Base-by-base conservation (phyloP, 2,797 vertebrate genomes). In the Neosilurus hyrtlii region DNA sequence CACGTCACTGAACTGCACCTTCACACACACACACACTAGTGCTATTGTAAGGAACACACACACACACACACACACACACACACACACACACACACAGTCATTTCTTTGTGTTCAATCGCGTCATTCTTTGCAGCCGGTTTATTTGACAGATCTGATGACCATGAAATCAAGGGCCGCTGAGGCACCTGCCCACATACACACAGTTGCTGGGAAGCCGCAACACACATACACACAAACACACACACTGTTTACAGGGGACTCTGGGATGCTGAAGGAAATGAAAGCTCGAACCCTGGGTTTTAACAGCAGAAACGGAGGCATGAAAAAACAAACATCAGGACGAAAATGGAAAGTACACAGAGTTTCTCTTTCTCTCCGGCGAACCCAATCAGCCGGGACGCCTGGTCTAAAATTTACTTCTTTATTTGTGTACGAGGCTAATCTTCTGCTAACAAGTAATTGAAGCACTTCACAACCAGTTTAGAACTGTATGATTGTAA, bases 141-240 rank as follows among this genome's bases (percentile, higher is more conserved):
- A 71, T 83, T 84, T 80, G 86, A 84, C 85, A 78, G 85, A 82
- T 75, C 20, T 62, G 81, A 79, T 83, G 82, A 86, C 82, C 66
- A 76, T 87, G 82, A 82, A 87, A 87, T 83, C 77, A 57, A 86
- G 71, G 85, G 78, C 52, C 59, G 80, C 72, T 35, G 35, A 81
- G 87, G 83, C 87, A 89, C 87, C 87, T 89, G 89, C 87, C 85
- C 85, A 83, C 83, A 82, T 63, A 83, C 82, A 86, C 82, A 84
- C 82, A 84, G 74, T 61, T 83, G 86, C 49, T 26, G 74, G 82
- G 22, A 87, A 30, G 22, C 43, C 65, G 11, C 79, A 52, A 65
- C 65, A 35, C 65, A 70, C 66, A 70, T 8, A 49, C 67, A 62
- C 75, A 65, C 61, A 79, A 26, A 66, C 16, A 20, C 63, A 90